Evolutionary conservation across 2,113 vertebrate genomes (phyloP).

Genomic region (Ageneiosus marmoratus): DNA sequence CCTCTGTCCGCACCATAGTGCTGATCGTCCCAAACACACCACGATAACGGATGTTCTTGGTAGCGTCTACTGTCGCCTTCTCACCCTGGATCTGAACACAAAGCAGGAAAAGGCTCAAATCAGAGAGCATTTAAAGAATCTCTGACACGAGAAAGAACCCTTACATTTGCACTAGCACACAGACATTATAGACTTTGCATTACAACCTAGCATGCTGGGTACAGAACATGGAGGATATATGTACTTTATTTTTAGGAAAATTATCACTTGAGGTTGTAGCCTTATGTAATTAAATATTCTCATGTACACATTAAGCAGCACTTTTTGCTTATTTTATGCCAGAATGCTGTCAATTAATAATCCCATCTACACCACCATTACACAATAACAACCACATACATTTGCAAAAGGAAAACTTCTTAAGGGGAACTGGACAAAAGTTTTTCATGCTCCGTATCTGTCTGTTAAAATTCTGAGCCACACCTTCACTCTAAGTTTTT

Average conservation of each 20-base stretch:
- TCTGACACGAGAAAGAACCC: background rate
- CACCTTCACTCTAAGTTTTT: background rate
- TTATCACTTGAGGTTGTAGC: background rate
- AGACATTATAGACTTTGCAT: background rate
- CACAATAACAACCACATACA: too few species aligned
- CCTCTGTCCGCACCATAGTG: constrained; percentile 81
- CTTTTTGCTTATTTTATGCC: too few species aligned
- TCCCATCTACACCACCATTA: background rate
- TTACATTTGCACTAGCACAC: too few species aligned
- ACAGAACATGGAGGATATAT: background rate
- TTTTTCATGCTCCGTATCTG: background rate
- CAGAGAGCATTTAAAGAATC: background rate
- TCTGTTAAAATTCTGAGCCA: background rate
- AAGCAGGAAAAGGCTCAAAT: background rate
- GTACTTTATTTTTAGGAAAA: too few species aligned
- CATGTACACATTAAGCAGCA: background rate
- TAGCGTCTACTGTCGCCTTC: constrained; percentile 48
- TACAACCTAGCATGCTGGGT: background rate
- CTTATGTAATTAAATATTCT: background rate
- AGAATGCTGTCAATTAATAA: background rate
- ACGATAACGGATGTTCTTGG: constrained; percentile 73
- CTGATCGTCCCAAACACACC: constrained; percentile 82
- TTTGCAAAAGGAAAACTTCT: background rate
- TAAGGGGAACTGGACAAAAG: background rate
- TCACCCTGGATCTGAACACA: constrained; percentile 82